Evolutionary conservation across 2,113 vertebrate genomes (phyloP), one percentile per base, ranked within the genome.

Genomic region (Dendropsophus ebraccatus): DNA sequence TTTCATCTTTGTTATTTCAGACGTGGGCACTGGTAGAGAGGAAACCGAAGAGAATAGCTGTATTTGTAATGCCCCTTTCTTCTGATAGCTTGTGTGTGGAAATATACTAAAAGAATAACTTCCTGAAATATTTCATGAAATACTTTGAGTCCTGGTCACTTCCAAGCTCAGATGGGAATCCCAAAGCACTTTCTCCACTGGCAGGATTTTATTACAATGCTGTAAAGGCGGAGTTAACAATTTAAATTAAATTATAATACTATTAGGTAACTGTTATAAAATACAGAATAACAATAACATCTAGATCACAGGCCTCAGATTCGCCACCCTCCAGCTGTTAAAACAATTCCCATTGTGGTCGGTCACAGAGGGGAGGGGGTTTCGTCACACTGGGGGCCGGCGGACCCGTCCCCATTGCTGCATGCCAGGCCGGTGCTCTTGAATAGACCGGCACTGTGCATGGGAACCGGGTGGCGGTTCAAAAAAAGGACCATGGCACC

Each of bases 81-180:
- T 85, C 92, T 92, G 94, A 95, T 93, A 94, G 93, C 77, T 73
- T 92, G 92, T 93, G 91, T 93, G 92, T 95, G 93, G 94, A 95
- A 95, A 93, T 91, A 93, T 93, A 93, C 91, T 91, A 91, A 73
- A 93, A 93, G 93, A 94, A 95, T 93, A 95, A 93, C 94, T 95
- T 95, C 94, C 94, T 93, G 93, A 94, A 93, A 86, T 86, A 86
- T 86, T 86, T 86, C 50, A 73, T 91, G 89, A 91, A 93, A 90
- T 90, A 91, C 58, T 89, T 79, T 80, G 82, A 87, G 82, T 83
- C 81, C 87, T 85, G 21, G 23, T 32, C 45, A 28, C 9, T 85
- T 77, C 45, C 41, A 50, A 28, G 32, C 56, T 79, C 37, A 70
- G 35, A 62, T 45, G 49, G 49, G 28, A 86, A 73, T 35, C 67